Evolutionary conservation across 2,888 invertebrate genomes (phyloP).

Genomic region (Parnassius orleans): DNA sequence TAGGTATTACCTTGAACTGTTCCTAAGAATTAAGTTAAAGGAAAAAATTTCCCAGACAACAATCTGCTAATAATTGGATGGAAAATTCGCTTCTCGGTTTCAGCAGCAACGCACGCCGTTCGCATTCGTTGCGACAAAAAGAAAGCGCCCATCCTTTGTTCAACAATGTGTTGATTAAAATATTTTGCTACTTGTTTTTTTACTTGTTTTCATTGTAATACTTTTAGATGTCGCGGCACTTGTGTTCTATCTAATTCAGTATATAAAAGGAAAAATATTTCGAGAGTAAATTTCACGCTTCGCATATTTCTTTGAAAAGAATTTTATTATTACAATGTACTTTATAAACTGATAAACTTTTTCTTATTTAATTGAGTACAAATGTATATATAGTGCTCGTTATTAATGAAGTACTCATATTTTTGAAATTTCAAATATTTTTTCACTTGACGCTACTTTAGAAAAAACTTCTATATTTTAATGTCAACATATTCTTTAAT

Average conservation of each 20-base stretch:
- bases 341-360: not conserved
- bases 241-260: constrained; percentile 26
- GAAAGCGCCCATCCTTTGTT: constrained; percentile 21
- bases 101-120: constrained; percentile 15
- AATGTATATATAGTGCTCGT: no score
- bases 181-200: constrained; percentile 24
- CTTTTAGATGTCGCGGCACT: constrained; percentile 24
- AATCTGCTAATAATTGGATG: constrained; percentile 29
- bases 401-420: no score
- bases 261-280: constrained; percentile 16
- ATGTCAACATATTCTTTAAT: no score
- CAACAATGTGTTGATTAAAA: constrained; percentile 28
- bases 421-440: no score
- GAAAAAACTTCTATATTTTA: no score
- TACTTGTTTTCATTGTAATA: constrained; percentile 21
- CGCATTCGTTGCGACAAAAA: constrained; percentile 14
- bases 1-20: no score
- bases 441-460: no score
- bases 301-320: constrained; percentile 19
- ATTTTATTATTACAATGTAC: constrained; percentile 1
- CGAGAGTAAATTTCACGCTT: constrained; percentile 24
- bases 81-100: constrained; percentile 25
- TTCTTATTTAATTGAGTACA: no score
- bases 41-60: constrained; percentile 14
- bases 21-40: not conserved